Base-by-base conservation (phyloP, 2,888 invertebrate genomes). In the Pomacea canaliculata region DNA sequence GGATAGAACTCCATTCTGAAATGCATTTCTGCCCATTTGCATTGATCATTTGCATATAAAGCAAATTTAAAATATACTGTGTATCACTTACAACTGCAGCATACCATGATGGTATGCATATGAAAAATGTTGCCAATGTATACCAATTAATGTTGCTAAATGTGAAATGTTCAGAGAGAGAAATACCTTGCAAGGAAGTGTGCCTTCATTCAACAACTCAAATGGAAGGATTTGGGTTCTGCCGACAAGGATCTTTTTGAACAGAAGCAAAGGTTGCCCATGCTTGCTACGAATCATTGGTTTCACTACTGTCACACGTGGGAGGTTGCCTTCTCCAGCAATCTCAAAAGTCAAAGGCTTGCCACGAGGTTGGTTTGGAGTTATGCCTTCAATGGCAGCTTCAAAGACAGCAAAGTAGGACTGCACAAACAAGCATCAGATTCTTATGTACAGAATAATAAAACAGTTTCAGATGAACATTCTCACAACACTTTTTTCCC, bases 311-410 rank as follows among this genome's bases (percentile, higher is more conserved):
- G 83, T 83, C 70, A 91, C 87, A 27, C 90, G 81, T 1, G 91
- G 91, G 67, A 91, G 84, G 81, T 90, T 91, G 19, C 91, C 91
- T 67, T 91, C 91, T 16, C 91, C 91, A 9, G 83, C 80, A 48
- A 91, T 79, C 79, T 91, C 91, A 85, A 91, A 91, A 19, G 82
- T 84, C 71, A 91, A 83, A 27, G 86, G 86, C 75, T 85, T 86
- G n/a, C 88, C 87, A 73, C 87, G 87, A 46, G 86, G 84, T 80
- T 88, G 89, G 76, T 85, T 89, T 49, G 84, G 85, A 13, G 88
- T 79, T 16, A 86, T 78, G 7, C 88, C 86, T 77, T 89, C 89
- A 76, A 91, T 84, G 37, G 84, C 80, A 16, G 90, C 90, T 69
- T 91, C 91, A 83, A 91, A 91, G 7, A 85, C 82, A 48, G 89